phyloP scores from a whole-genome alignment of 2,888 invertebrate species.

The Protonemura montana region DNA sequence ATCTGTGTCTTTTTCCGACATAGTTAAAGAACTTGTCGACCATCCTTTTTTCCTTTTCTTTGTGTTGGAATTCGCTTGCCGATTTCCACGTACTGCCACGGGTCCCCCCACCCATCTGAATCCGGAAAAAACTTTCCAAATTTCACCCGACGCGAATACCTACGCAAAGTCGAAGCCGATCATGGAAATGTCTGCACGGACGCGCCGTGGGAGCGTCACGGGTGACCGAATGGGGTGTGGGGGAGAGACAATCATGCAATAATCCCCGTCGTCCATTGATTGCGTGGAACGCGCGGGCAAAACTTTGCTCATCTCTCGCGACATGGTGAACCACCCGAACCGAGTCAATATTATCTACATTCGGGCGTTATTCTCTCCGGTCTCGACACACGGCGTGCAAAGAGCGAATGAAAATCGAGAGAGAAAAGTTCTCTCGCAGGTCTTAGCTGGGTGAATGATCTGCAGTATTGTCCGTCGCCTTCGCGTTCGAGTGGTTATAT shows the following conservation, averaged over 20 bases:
- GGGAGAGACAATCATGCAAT: conserved; percentile 40
- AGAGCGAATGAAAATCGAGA: not conserved
- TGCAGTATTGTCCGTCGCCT: not conserved
- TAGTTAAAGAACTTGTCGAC: conserved; percentile 30
- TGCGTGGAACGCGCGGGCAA: conserved; percentile 14
- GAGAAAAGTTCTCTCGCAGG: not conserved
- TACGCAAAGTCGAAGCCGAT: conserved; percentile 40
- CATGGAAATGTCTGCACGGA: conserved; percentile 41
- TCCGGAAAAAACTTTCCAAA: conserved; percentile 46
- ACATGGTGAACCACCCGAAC: not conserved
- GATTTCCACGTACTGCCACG: conserved; percentile 43
- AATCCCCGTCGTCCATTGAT: conserved; percentile 37
- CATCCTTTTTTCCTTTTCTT: conserved; percentile 22
- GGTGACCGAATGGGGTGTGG: conserved; percentile 1
- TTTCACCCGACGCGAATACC: conserved; percentile 36
- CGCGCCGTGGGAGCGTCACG: conserved; percentile 1
- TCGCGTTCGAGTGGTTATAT: not conserved
- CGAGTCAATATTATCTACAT: conserved; percentile 26
- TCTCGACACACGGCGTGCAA: not conserved
- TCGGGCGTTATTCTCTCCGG: conserved; percentile 10
- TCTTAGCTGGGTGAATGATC: not conserved
- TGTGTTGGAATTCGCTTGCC: conserved; percentile 2
- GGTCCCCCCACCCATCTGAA: conserved; percentile 19
- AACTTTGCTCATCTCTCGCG: conserved; percentile 13
- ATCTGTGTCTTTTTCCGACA: conserved; percentile 38